Conservation (phyloP, 2,888 invertebrate genomes). For the Cheilosia scutellata region DNA sequence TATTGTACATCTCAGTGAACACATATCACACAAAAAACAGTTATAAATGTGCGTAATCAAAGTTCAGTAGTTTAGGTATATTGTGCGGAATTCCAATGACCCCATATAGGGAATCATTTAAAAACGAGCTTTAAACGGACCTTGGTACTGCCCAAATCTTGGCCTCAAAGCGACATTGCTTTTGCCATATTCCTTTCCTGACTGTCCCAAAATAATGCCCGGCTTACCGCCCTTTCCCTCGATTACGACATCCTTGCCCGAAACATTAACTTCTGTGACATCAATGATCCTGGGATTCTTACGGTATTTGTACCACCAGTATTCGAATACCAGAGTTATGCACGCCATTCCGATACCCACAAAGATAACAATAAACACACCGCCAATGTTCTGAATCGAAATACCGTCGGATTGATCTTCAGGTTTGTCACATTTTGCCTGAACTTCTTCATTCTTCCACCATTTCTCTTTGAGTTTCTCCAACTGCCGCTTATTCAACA, state of each 20-base stretch:
- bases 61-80: not conserved
- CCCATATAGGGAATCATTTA: conserved; percentile 60
- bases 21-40: conserved; percentile 35
- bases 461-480: conserved; percentile 98
- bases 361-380: conserved; percentile 98
- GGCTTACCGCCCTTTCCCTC: conserved; percentile 80
- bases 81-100: conserved; percentile 24
- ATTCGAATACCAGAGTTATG: conserved; percentile 95
- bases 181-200: conserved; percentile 81
- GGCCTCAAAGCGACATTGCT: conserved; percentile 82
- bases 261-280: conserved; percentile 85
- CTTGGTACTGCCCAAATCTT: conserved; percentile 82
- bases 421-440: conserved; percentile 91
- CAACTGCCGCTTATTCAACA: conserved; percentile 95
- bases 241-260: conserved; percentile 78
- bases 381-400: conserved; percentile 98
- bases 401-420: conserved; percentile 98
- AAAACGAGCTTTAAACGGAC: conserved; percentile 82
- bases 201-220: conserved; percentile 81
- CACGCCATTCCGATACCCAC: conserved; percentile 97
- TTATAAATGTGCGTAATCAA: conserved; percentile 51
- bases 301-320: conserved; percentile 95
- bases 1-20: conserved; percentile 12
- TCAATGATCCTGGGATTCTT: conserved; percentile 87
- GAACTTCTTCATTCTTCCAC: conserved; percentile 96